Evolutionary conservation across 1,140 invertebrate species (phyloP).

Genomic region (Scaptomyza pallida): DNA sequence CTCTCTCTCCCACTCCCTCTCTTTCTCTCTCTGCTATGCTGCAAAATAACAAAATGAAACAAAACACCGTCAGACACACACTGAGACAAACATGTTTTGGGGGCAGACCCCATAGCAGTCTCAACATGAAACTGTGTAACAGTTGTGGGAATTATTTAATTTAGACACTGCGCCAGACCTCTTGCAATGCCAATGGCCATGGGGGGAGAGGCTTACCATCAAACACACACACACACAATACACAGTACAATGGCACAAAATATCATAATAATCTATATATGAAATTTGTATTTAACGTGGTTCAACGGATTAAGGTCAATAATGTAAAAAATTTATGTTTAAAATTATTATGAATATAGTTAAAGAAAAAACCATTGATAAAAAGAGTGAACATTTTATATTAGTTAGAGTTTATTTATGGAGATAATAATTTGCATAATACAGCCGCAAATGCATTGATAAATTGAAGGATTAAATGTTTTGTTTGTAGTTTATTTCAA

Average conservation of each 20-base stretch:
- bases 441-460: no score
- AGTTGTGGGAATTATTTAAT: conserved; percentile 82
- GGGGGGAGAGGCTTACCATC: conserved; percentile 3
- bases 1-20: neutral
- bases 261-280: neutral
- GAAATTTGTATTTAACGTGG: neutral
- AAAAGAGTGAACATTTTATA: no score
- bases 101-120: conserved; percentile 6
- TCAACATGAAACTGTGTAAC: conserved; percentile 72
- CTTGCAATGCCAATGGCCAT: conserved; percentile 59
- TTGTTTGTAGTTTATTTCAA: no score
- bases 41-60: conserved; percentile 53
- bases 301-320: neutral
- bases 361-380: no score
- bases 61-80: conserved; percentile 25
- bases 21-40: conserved; percentile 10
- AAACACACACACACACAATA: no score
- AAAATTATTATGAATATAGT: no score
- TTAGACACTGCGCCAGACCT: conserved; percentile 72
- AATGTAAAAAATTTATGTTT: neutral
- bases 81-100: neutral
- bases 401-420: no score
- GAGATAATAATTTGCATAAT: no score
- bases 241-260: conserved; percentile 38
- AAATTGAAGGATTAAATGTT: no score